Percentiles rank a stretch among this genome's conserved stretches.
Conservation (phyloP, 2,888 invertebrate species). For the Tetranychus piercei region DNA sequence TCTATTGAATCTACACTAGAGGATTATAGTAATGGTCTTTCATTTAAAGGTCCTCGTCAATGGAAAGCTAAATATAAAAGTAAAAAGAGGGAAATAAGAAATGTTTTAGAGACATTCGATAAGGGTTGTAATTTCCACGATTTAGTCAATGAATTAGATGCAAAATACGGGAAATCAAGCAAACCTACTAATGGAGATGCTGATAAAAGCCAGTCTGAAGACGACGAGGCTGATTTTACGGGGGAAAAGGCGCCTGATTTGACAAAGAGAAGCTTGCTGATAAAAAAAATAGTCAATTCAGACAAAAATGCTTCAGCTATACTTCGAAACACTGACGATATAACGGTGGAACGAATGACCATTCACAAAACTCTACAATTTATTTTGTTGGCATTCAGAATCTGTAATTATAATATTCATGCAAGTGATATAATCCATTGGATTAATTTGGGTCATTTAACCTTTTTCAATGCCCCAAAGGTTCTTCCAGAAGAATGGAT, state of each 20-base stretch:
- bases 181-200: not conserved
- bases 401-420: constrained; percentile 15
- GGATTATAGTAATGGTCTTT: no score
- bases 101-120: no score
- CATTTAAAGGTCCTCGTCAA: no score
- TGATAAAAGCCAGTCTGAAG: not conserved
- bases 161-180: no score
- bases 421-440: constrained; percentile 20
- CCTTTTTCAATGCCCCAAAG: constrained; percentile 12
- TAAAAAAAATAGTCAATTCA: not conserved
- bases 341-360: constrained; percentile 13
- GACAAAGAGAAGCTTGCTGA: not conserved
- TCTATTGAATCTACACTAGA: no score
- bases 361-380: constrained; percentile 18
- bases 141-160: no score
- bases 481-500: constrained; percentile 14
- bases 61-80: no score
- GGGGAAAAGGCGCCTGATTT: not conserved
- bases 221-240: not conserved
- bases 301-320: not conserved
- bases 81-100: no score
- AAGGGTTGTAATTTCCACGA: no score
- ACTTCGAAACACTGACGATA: not conserved
- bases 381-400: constrained; percentile 13
- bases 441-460: constrained; percentile 13